Base-by-base conservation (phyloP, 2,113 vertebrate species). In the Sorex araneus region DNA sequence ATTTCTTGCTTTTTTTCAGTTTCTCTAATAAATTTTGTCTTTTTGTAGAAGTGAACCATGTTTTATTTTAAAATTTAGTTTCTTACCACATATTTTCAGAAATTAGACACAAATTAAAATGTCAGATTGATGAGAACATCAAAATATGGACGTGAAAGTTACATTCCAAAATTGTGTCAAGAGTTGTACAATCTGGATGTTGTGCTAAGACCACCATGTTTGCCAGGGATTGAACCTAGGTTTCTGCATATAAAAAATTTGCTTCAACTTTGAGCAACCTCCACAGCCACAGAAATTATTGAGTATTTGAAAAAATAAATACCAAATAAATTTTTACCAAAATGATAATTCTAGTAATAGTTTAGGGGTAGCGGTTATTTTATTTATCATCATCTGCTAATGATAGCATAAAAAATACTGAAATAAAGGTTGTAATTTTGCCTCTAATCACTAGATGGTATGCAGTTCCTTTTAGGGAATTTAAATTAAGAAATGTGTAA, bases 371-470 rank as follows among this genome's bases (percentile, higher is more conserved):
- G 8, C n/a, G 75, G 54, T n/a, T 45, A 34, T 11, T 84, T 64
- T 21, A 23, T 64, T 13, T 5, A 47, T 71, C 15, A 76, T 30
- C 54, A 0, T 32, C 50, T 73, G n/a, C 40, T 87, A 40, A 66
- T 76, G 30, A 82, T 63, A 34, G 80, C 27, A 34, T 95, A 25
- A 83, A 93, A 90, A 89, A 50, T 43, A 63, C 27, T 71, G 45
- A 89, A 74, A 83, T 85, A 83, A 85, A 92, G 69, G 90, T 54
- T 96, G 94, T 78, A 90, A 94, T 96, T 93, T 94, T 95, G 64
- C 32, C 8, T 83, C 36, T 82, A 93, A 93, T 95, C 88, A 93
- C 93, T 95, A 96, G 94, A 93, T 95, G 92, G 85, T 97, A 95
- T 95, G 60, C 25, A 84, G 64, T 79, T 92, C 36, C 76, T 95